Evolutionary conservation across 2,888 invertebrate species (phyloP).

Genomic region (Emmelina monodactyla): DNA sequence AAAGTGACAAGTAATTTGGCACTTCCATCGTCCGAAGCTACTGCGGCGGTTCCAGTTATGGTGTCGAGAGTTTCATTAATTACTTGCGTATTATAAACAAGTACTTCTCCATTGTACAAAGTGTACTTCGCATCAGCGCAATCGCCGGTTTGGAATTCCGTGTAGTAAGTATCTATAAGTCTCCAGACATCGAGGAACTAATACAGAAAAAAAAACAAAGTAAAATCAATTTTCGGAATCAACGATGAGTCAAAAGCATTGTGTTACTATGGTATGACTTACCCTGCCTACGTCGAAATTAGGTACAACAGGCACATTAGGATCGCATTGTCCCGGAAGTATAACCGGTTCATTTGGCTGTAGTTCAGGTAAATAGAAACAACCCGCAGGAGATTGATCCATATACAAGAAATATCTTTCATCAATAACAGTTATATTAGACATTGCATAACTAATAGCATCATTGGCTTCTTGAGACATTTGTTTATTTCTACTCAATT

Average conservation of each 20-base stretch:
- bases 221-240: no score
- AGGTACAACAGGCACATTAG: conserved; percentile 24
- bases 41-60: conserved; percentile 27
- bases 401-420: conserved; percentile 25
- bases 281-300: conserved; percentile 28
- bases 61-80: conserved; percentile 26
- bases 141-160: conserved; percentile 29
- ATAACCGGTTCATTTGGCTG: conserved; percentile 27
- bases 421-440: conserved; percentile 25
- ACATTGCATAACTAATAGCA: conserved; percentile 22
- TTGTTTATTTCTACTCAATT: conserved; percentile 31
- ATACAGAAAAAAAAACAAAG: no score
- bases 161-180: conserved; percentile 32
- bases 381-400: conserved; percentile 29
- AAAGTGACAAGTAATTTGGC: conserved; percentile 71
- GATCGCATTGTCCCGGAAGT: conserved; percentile 39
- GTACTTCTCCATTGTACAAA: conserved; percentile 17
- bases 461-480: conserved; percentile 16
- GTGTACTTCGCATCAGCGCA: conserved; percentile 34
- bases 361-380: conserved; percentile 40
- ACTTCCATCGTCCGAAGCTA: conserved; percentile 53
- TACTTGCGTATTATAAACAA: conserved; percentile 31
- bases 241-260: no score
- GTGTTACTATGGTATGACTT: conserved; percentile 15
- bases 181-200: no score